A percentile compares a stretch with the other conserved stretches of the same genome.
These are phyloP conservation scores for Pyxicephalus adspersus DNA, from an alignment of 2,113 vertebrate species.

Conservation along the genomic window DNA sequence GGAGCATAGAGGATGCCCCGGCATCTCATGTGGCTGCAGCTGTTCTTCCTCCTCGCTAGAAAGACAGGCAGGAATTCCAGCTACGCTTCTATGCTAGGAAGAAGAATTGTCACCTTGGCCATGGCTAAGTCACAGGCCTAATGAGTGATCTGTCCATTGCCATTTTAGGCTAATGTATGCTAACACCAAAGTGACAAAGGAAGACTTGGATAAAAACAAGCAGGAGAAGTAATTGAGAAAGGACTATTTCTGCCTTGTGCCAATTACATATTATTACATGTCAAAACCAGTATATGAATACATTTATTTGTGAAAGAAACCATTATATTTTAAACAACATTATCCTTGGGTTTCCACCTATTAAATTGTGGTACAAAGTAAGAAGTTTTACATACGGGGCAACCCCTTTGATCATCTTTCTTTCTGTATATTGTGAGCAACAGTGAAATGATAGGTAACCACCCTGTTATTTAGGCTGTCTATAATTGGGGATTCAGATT, in stretches of 20 bases:
- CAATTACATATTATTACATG: no score
- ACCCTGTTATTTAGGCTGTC: no score
- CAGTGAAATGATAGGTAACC: no score
- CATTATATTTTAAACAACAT: no score
- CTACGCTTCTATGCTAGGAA: conserved; percentile 62
- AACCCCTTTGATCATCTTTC: no score
- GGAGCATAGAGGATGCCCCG: conserved; percentile 60
- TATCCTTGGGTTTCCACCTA: no score
- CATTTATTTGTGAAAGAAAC: no score
- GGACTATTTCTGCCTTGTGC: neutral
- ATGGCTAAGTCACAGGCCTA: conserved; percentile 8
- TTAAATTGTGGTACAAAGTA: no score
- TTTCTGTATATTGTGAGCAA: no score
- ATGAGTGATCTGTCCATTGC: conserved; percentile 2
- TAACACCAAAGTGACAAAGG: neutral
- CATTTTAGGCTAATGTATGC: conserved; percentile 29
- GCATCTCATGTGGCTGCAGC: conserved; percentile 62
- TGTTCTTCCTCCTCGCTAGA: conserved; percentile 58
- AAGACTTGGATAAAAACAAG: conserved; percentile 9
- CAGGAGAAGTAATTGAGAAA: neutral
- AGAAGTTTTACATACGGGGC: no score
- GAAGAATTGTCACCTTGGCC: conserved; percentile 51
- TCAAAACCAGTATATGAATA: no score
- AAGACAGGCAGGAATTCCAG: conserved; percentile 63
- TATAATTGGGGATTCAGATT: no score